Conservation (phyloP, 2,113 vertebrate species). For the Limanda limanda region DNA sequence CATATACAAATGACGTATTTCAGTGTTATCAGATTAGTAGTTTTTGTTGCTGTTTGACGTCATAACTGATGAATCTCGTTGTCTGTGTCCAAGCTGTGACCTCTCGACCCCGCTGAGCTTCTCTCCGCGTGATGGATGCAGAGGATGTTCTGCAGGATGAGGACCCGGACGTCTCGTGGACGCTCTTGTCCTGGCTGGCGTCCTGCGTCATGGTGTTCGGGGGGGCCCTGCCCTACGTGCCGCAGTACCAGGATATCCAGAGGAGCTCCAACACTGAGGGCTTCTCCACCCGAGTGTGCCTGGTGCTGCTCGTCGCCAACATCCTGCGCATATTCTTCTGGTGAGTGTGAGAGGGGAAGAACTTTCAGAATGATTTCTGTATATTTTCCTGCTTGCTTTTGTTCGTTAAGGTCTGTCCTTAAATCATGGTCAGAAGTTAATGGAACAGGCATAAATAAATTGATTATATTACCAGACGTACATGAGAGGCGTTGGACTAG, state of each 20-base stretch:
- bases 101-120: neutral
- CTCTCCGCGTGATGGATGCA: slow-evolving; percentile 50
- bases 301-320: slow-evolving; percentile 86
- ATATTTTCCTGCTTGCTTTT: too few relatives aligned
- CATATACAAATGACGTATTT: too few relatives aligned
- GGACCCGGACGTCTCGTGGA: slow-evolving; percentile 65
- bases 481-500: too few relatives aligned
- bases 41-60: too few relatives aligned
- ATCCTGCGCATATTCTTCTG: slow-evolving; percentile 88
- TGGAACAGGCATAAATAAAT: too few relatives aligned
- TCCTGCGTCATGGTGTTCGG: slow-evolving; percentile 85
- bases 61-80: too few relatives aligned
- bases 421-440: too few relatives aligned
- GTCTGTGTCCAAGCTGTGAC: neutral
- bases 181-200: slow-evolving; percentile 79
- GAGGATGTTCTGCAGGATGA: slow-evolving; percentile 58
- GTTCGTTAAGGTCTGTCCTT: too few relatives aligned
- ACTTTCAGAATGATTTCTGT: too few relatives aligned
- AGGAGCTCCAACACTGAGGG: slow-evolving; percentile 81
- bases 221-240: slow-evolving; percentile 82
- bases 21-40: too few relatives aligned
- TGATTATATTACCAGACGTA: too few relatives aligned
- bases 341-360: slow-evolving; percentile 66
- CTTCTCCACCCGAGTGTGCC: slow-evolving; percentile 86
- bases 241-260: slow-evolving; percentile 86